A percentile compares a stretch with the other conserved stretches of the same genome.
Evolutionary conservation across 1,140 invertebrate species (phyloP).

Genomic region (Matsumurasca onukii): DNA sequence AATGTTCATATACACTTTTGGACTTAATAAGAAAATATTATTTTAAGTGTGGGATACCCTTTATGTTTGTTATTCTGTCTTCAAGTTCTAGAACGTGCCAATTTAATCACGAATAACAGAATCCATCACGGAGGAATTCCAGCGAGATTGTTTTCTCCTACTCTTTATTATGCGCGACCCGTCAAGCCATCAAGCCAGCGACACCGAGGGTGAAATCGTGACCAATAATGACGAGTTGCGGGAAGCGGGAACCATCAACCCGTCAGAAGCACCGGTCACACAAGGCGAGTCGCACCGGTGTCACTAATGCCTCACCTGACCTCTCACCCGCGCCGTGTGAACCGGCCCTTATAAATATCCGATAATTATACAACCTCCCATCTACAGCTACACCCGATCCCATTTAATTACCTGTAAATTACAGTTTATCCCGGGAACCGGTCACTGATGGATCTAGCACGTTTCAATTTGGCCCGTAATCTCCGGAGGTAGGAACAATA

Average conservation of each 20-base stretch:
- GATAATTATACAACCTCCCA: constrained; percentile 1
- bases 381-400: constrained; percentile 15
- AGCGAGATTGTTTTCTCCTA: too few relatives aligned
- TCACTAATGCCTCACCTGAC: constrained; percentile 3
- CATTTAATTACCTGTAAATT: constrained; percentile 27
- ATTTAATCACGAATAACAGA: too few relatives aligned
- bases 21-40: too few relatives aligned
- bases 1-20: too few relatives aligned
- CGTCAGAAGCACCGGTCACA: not conserved
- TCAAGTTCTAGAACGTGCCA: too few relatives aligned
- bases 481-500: constrained; percentile 1
- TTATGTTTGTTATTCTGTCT: too few relatives aligned
- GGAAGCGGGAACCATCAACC: not conserved
- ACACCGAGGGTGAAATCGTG: not conserved
- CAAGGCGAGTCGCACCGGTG: not conserved
- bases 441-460: constrained; percentile 18
- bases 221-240: not conserved
- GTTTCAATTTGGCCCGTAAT: constrained; percentile 20
- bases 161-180: too few relatives aligned
- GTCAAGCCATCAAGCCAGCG: not conserved
- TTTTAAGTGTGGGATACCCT: too few relatives aligned
- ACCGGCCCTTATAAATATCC: constrained; percentile 20
- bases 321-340: constrained; percentile 15
- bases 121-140: too few relatives aligned
- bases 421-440: constrained; percentile 14